Evolutionary conservation across 2,113 vertebrate species (phyloP), one percentile per base, ranked within the genome.

Genomic region (Halichoeres trimaculatus): DNA sequence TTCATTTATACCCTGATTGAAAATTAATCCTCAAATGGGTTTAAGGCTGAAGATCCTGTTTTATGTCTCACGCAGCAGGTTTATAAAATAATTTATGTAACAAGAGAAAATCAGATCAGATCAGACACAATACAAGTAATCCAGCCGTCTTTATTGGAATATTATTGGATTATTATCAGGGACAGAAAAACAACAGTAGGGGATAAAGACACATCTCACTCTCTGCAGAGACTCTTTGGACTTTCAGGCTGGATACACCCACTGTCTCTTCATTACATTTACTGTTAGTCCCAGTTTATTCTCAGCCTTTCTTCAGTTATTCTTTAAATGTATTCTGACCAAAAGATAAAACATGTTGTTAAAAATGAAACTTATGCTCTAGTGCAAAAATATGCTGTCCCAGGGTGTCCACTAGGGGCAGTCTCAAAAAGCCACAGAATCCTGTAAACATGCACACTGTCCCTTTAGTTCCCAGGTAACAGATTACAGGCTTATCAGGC

Each of bases 101-200:
- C 59, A 40, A 45, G 59, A 22, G 20, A 17, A 56, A 63, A 63
- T 26, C 60, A 14, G 0, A 58, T 70, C 59, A 40, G 58, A 64
- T 36, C 61, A 19, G 45, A 64, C 51, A 45, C 41, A 20, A 54
- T 14, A 47, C n/a, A n/a, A 20, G 56, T 62, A 51, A 53, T 53
- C 34, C 63, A 24, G 61, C 30, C 2, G 36, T 8, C 0, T 1
- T 60, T 69, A 84, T 84, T 81, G 69, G 72, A 86, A 55, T 70
- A 65, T 86, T 71, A 88, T 74, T 76, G 81, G 83, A 88, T 85
- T 85, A 85, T 58, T 60, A 65, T 68, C 43, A 48, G 71, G 34
- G 43, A 60, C 47, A 52, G 59, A 70, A 54, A 76, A 76, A 83
- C 69, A 78, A 50, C 51, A 70, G 67, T 57, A 17, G 19, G 36